These are phyloP conservation scores for Atta colombica DNA, from an alignment of 1,140 invertebrate genomes.

Conservation along the genomic window DNA sequence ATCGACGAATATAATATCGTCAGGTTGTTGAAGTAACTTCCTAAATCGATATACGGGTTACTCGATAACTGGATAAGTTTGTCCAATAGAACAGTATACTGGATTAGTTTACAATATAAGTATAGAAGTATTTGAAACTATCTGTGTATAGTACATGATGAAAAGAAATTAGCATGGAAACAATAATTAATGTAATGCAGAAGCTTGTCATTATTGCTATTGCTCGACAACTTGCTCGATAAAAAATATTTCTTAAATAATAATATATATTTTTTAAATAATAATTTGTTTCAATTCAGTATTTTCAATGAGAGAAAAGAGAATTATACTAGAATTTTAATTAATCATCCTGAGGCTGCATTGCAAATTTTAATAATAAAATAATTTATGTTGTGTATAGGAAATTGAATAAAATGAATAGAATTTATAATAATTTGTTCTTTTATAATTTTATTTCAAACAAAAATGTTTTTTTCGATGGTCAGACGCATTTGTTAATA, in stretches of 20 bases:
- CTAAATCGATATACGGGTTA: slow-evolving; percentile 42
- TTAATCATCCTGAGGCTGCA: neutral
- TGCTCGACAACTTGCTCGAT: too few species aligned
- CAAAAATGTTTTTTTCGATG: neutral
- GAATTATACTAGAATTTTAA: neutral
- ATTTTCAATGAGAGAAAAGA: neutral
- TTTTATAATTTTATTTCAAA: neutral
- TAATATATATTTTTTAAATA: neutral
- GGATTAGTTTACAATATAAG: neutral
- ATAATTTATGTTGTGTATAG: neutral
- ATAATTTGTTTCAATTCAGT: too few species aligned
- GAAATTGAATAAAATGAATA: neutral
- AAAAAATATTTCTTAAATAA: neutral
- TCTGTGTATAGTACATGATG: too few species aligned
- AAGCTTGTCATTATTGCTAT: neutral
- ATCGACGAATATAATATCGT: slow-evolving; percentile 12
- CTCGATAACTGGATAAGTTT: slow-evolving; percentile 40
- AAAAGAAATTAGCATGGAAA: neutral
- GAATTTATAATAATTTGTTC: neutral
- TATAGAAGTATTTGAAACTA: neutral
- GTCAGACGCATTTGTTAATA: neutral
- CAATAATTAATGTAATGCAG: neutral
- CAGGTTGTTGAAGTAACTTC: slow-evolving; percentile 4
- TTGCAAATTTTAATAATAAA: slow-evolving; percentile 3
- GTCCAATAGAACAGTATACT: neutral